Percentiles rank a stretch among this genome's conserved stretches.
Conservation (phyloP, 1,140 invertebrate genomes). For the Pseudomyrmex flavicornis region DNA sequence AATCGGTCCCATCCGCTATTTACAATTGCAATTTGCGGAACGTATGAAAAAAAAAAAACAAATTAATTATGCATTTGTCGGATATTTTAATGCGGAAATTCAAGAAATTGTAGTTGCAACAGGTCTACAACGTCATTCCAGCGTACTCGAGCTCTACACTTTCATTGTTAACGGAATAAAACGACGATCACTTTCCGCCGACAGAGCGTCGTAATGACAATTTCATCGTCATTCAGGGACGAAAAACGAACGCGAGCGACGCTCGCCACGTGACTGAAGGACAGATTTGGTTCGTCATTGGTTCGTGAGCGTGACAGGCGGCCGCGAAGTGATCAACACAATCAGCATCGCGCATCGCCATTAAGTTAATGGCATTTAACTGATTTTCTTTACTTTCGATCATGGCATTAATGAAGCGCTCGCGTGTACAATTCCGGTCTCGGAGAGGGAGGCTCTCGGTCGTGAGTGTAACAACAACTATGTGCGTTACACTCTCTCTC, state of each 20-base stretch:
- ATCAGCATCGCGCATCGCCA: slow-evolving; percentile 9
- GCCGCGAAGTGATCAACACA: background rate
- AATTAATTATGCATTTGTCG: too few species aligned
- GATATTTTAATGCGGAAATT: too few species aligned
- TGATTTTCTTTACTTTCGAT: slow-evolving; percentile 46
- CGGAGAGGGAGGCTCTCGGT: background rate
- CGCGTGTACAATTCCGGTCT: slow-evolving; percentile 5
- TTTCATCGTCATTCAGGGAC: background rate
- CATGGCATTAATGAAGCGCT: slow-evolving; percentile 38
- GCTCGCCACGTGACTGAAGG: background rate
- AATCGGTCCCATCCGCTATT: background rate
- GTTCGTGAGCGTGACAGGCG: slow-evolving; percentile 23
- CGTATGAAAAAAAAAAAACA: too few species aligned
- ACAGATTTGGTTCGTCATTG: background rate
- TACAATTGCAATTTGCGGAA: background rate
- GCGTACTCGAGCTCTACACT: background rate
- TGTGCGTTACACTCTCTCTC: background rate
- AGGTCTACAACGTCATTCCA: too few species aligned
- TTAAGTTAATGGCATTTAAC: slow-evolving; percentile 1
- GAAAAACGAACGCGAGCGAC: background rate
- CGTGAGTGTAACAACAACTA: background rate
- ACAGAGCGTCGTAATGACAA: background rate
- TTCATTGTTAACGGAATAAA: background rate
- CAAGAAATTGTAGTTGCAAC: too few species aligned
- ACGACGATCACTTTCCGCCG: background rate